These are phyloP conservation scores for Hydrozoanthus gracilis DNA, from an alignment of 92 coral and sea anemone species.

Conservation along the genomic window DNA sequence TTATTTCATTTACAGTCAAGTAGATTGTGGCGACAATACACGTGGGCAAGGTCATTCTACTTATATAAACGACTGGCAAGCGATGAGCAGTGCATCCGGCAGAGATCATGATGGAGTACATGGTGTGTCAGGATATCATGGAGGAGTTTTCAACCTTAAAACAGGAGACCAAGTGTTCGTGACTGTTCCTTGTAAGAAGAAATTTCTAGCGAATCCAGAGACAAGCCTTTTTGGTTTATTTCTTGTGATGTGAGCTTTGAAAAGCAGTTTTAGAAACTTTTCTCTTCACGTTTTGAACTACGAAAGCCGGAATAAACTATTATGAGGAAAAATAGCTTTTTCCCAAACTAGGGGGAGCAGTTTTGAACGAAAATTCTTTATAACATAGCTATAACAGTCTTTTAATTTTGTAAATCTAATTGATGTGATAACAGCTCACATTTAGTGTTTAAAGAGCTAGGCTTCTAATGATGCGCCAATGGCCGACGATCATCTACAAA, in stretches of 20 bases:
- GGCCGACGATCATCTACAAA: no score
- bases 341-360: no score
- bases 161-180: slow-evolving; percentile 23
- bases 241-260: neutral
- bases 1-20: slow-evolving; percentile 34
- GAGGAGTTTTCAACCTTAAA: slow-evolving; percentile 22
- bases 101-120: no score
- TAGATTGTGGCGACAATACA: neutral
- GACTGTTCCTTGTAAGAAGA: slow-evolving; percentile 11
- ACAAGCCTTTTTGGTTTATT: slow-evolving; percentile 37
- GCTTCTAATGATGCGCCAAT: no score
- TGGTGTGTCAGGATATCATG: slow-evolving; percentile 1
- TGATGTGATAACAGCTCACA: no score
- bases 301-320: no score
- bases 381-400: no score
- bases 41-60: slow-evolving; percentile 6
- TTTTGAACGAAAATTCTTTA: no score
- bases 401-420: no score
- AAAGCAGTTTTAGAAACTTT: neutral
- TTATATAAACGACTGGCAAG: neutral
- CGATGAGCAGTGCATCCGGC: neutral
- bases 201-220: neutral
- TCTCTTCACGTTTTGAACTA: no score
- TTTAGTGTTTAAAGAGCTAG: no score
- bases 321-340: no score